phyloP scores from a whole-genome alignment of 2,888 invertebrate genomes.

The Heliothis peltigera region DNA sequence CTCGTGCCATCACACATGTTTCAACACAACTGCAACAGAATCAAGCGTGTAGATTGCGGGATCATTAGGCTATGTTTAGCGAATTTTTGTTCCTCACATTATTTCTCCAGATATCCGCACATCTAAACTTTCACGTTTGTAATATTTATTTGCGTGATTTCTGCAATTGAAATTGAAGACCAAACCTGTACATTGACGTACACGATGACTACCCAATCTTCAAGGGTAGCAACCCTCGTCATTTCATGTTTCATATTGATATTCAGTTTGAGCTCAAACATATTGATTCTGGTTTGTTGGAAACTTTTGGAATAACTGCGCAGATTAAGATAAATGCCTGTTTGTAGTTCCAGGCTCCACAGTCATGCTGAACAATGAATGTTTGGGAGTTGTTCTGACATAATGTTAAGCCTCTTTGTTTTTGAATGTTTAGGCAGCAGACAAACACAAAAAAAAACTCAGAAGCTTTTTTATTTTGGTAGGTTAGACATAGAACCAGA shows the following conservation, averaged over 20 bases:
- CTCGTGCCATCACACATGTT: too few relatives aligned
- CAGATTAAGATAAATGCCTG: conserved; percentile 34
- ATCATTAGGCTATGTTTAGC: too few relatives aligned
- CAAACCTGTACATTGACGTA: neutral
- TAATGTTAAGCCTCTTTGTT: too few relatives aligned
- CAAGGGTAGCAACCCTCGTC: conserved; percentile 28
- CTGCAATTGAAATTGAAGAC: neutral
- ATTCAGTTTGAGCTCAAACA: conserved; percentile 23
- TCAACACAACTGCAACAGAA: too few relatives aligned
- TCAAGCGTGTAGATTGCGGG: too few relatives aligned
- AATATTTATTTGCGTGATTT: neutral
- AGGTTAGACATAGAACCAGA: too few relatives aligned
- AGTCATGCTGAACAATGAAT: conserved; percentile 1
- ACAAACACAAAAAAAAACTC: too few relatives aligned
- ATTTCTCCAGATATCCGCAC: too few relatives aligned
- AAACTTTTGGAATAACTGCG: conserved; percentile 20
- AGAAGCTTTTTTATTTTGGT: too few relatives aligned
- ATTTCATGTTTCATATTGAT: conserved; percentile 37
- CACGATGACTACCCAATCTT: conserved; percentile 7
- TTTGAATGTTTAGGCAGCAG: too few relatives aligned
- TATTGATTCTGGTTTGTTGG: conserved; percentile 37
- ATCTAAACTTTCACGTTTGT: too few relatives aligned
- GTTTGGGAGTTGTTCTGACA: neutral
- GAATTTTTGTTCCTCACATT: too few relatives aligned
- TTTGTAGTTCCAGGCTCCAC: conserved; percentile 1